Evolutionary conservation across 2,888 invertebrate species (phyloP).

Genomic region (Ethmia dodecea): DNA sequence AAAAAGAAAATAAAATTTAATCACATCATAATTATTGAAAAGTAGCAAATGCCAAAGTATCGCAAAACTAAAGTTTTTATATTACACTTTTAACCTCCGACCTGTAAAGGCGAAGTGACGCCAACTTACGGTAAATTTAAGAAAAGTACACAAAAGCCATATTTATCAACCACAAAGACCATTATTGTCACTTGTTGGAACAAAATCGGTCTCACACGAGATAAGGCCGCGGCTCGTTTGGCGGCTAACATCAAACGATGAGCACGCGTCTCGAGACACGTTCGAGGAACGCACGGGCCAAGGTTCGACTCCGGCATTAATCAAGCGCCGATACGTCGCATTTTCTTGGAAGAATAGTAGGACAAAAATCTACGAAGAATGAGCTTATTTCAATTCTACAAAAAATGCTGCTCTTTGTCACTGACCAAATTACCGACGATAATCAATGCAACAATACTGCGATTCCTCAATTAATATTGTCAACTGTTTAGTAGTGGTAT

Average conservation of each 20-base stretch:
- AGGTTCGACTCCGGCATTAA: constrained; percentile 55
- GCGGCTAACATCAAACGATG: constrained; percentile 57
- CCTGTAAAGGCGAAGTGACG: not conserved
- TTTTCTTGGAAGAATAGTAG: no score
- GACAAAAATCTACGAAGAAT: no score
- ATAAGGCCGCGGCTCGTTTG: constrained; percentile 68
- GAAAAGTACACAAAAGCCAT: constrained; percentile 47
- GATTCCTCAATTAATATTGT: no score
- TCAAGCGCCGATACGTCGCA: constrained; percentile 53
- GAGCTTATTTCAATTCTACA: no score
- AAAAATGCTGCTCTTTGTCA: no score
- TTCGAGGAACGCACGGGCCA: constrained; percentile 63
- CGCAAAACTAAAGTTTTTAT: not conserved
- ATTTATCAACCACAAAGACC: constrained; percentile 65
- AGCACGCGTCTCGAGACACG: constrained; percentile 48
- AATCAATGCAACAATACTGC: no score
- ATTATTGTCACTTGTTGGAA: constrained; percentile 67
- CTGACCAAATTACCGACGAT: no score
- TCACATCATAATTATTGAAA: no score
- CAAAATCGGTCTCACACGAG: constrained; percentile 62
- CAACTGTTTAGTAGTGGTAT: no score
- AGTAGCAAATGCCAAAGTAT: no score
- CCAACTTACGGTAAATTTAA: constrained; percentile 17
- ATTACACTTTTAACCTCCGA: not conserved
- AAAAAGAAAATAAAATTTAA: no score